Base-by-base conservation (phyloP, 1,140 invertebrate genomes). In the Heliconius congener region DNA sequence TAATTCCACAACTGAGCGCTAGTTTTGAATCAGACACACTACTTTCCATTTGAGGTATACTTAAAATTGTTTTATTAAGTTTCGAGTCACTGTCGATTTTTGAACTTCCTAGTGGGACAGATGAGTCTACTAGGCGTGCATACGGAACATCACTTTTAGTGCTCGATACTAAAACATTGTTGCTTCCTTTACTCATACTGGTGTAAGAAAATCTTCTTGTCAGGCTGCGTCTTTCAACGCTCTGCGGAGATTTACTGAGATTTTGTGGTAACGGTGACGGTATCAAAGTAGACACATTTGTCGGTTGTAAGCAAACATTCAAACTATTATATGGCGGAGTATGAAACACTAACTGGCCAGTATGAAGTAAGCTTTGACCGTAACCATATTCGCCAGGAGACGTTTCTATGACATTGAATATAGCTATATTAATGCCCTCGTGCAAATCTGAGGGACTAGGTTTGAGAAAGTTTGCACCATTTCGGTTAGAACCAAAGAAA, bases 401-500 rank as follows among this genome's bases (percentile, higher is more conserved):
- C 42, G 90, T 91, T 84, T 95, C 94, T 78, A 94, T 91, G 2
- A 95, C 88, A 79, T 95, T 94, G 76, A 95, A 95, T 82, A 95
- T 88, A 3, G 97, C 97, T 76, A 98, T 96, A 85, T 98, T 98
- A 39, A 97, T 96, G 3, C 98, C 97, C 86, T 98, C 97, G 72
- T 96, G 95, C 71, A 97, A 93, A 94, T 98, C 98, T 73, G 96
- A 96, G 37, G 96, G 95, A 84, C 95, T 97, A 0, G 98, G 98
- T 87, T 98, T 98, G 79, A 99, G 98, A 90, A 99, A 99, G 83
- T 96, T 96, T 27, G 96, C 91, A 1, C 98, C 98, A 91, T 99
- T 99, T 85, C 95, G 95, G 90, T 98, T 98, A 71, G 95, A 97
- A 6, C 98, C 99, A 92, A 99, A 99, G 94, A 99, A 99, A 19